These are phyloP conservation scores for Thomomys bottae DNA, from an alignment of 2,113 vertebrate species.

Conservation along the genomic window DNA sequence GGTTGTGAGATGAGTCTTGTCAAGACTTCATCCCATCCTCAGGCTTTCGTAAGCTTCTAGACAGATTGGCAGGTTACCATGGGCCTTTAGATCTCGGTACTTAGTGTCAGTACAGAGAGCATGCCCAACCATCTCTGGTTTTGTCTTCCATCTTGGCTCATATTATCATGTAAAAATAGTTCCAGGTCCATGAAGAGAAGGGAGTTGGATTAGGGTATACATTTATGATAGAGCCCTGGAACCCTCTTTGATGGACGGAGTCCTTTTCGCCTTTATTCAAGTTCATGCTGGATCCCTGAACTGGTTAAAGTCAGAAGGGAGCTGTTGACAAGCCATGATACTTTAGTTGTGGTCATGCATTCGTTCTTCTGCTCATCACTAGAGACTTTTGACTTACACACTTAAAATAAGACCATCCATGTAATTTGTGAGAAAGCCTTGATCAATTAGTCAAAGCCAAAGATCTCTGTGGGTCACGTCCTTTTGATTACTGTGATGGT, in stretches of 20 bases:
- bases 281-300: background rate
- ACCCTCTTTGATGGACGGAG: background rate
- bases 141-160: background rate
- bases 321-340: background rate
- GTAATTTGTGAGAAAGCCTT: constrained; percentile 30
- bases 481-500: background rate
- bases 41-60: background rate
- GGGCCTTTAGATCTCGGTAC: background rate
- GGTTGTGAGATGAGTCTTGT: background rate
- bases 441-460: constrained; percentile 53
- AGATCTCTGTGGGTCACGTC: constrained; percentile 50
- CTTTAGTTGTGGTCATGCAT: background rate
- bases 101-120: no score
- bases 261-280: background rate
- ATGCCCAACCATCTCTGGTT: background rate
- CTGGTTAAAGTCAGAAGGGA: background rate
- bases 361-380: background rate
- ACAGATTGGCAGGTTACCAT: background rate
- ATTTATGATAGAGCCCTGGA: background rate
- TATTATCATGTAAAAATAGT: background rate
- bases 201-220: background rate
- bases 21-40: background rate
- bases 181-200: background rate
- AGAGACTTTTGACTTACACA: background rate
- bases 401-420: background rate